phyloP scores from a whole-genome alignment of 1,140 invertebrate species.

The Tyrophagus putrescentiae region DNA sequence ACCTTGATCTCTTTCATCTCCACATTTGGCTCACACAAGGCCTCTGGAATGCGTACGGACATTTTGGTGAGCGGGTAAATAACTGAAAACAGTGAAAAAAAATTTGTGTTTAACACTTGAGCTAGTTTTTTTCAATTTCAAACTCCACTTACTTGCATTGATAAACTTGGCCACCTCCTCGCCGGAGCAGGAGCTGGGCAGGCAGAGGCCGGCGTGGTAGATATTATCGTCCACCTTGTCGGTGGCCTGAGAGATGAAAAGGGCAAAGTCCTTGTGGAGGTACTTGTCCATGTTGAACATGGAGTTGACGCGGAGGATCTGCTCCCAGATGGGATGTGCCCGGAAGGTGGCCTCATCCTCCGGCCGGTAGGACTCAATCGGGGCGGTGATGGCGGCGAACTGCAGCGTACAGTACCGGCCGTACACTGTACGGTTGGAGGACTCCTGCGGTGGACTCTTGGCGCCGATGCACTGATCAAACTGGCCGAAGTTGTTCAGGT shows the following conservation, averaged over 20 bases:
- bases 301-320: background rate
- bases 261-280: background rate
- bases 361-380: background rate
- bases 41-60: background rate
- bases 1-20: background rate
- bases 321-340: background rate
- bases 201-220: background rate
- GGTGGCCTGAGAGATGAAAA: background rate
- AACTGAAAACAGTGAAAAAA: no score
- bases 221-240: background rate
- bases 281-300: background rate
- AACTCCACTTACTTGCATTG: slow-evolving; percentile 4
- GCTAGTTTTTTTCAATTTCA: no score
- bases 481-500: background rate
- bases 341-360: background rate
- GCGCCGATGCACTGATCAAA: background rate
- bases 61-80: background rate
- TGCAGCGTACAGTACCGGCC: slow-evolving; percentile 7
- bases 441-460: background rate
- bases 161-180: background rate
- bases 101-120: background rate
- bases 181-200: background rate
- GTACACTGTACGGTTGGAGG: background rate
- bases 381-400: background rate
- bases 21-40: background rate